Percentiles rank a stretch among this genome's conserved stretches.
Conservation (phyloP, 2,888 invertebrate genomes). For the Augochlorella aurata region DNA sequence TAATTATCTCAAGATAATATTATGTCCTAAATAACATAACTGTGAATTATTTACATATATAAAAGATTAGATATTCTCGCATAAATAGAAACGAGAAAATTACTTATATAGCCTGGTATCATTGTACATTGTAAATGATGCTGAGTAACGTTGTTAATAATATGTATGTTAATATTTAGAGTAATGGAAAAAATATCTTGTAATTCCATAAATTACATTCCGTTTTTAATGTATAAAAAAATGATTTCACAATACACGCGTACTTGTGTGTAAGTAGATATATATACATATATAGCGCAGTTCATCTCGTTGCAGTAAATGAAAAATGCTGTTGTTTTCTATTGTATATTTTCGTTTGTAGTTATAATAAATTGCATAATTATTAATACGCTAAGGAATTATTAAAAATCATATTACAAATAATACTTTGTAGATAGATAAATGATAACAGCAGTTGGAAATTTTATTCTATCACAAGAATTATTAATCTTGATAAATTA, state of each 20-base stretch:
- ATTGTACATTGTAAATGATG: slow-evolving; percentile 54
- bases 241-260: slow-evolving; percentile 14
- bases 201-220: slow-evolving; percentile 59
- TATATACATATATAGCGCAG: slow-evolving; percentile 9
- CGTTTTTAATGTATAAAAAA: slow-evolving; percentile 45
- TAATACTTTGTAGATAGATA: slow-evolving; percentile 64
- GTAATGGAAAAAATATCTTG: slow-evolving; percentile 44
- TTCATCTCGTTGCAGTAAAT: slow-evolving; percentile 41
- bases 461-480: slow-evolving; percentile 59
- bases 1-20: slow-evolving; percentile 38
- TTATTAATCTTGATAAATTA: slow-evolving; percentile 50
- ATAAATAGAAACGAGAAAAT: slow-evolving; percentile 26
- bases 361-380: slow-evolving; percentile 71
- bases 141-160: slow-evolving; percentile 48
- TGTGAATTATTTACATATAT: slow-evolving; percentile 47
- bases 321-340: slow-evolving; percentile 57
- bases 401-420: slow-evolving; percentile 73
- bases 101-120: slow-evolving; percentile 45
- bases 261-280: not conserved
- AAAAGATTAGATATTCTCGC: slow-evolving; percentile 35
- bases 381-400: slow-evolving; percentile 65
- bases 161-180: slow-evolving; percentile 50
- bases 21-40: slow-evolving; percentile 26
- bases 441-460: slow-evolving; percentile 49
- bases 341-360: slow-evolving; percentile 69